Percentiles rank a stretch among this genome's conserved stretches.
These are phyloP conservation scores for Linnaemya vulpina DNA, from an alignment of 2,888 invertebrate genomes.

Conservation along the genomic window DNA sequence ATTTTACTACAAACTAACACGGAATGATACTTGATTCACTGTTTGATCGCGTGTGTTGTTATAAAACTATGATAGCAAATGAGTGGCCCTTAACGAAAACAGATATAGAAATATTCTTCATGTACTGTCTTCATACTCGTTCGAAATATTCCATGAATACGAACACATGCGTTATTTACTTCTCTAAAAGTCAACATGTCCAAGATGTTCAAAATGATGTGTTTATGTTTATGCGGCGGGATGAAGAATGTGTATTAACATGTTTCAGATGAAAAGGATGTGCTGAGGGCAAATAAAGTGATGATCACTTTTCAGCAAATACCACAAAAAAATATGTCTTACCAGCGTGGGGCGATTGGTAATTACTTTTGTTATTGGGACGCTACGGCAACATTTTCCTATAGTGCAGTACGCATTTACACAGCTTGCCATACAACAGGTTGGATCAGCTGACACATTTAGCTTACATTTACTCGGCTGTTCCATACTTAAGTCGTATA, in stretches of 20 bases:
- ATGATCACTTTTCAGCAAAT: conserved; percentile 48
- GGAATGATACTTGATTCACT: conserved; percentile 4
- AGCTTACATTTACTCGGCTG: too few relatives aligned
- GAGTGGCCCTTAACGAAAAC: conserved; percentile 32
- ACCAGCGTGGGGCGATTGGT: neutral
- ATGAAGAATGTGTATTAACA: conserved; percentile 35
- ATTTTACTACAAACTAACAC: conserved; percentile 18
- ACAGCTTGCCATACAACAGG: too few relatives aligned
- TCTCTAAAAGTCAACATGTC: conserved; percentile 11
- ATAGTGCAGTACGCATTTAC: too few relatives aligned
- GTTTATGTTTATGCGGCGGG: conserved; percentile 12
- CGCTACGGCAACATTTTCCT: too few relatives aligned
- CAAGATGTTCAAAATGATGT: conserved; percentile 46
- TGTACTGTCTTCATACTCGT: neutral
- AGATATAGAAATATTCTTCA: conserved; percentile 2
- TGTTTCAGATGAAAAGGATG: conserved; percentile 60
- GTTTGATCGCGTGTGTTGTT: conserved; percentile 12
- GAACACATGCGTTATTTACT: conserved; percentile 6
- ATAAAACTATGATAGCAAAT: neutral
- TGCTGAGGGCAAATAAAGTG: conserved; percentile 53
- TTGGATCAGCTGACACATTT: too few relatives aligned
- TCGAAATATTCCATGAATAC: conserved; percentile 9
- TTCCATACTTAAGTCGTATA: too few relatives aligned
- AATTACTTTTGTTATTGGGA: neutral
- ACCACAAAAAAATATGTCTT: neutral